Evolutionary conservation across 2,797 vertebrate genomes (phyloP), one percentile per base, ranked within the genome.

Genomic region (Astyanax mexicanus): DNA sequence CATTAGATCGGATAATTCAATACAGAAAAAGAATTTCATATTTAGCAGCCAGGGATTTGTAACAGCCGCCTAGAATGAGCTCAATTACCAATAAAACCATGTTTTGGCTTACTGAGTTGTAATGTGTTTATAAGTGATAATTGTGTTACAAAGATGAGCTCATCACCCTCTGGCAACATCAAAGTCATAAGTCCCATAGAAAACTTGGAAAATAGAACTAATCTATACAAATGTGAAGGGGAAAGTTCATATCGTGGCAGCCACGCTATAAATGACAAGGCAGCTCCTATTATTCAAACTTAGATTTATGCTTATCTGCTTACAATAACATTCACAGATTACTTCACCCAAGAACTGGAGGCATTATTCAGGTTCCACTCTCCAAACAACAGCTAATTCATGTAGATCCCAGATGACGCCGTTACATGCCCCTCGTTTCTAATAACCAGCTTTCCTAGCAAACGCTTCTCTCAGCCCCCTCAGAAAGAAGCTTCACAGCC

Each of bases 31-130:
- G 69, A 65, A 80, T 83, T 89, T 85, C 68, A 82, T 72, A 82
- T 87, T 88, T 84, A 85, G 77, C 81, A 75, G 83, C 74, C 81
- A 82, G 67, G 77, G 29, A 67, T 80, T 75, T 67, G 61, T 77
- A 67, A 79, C 32, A 67, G 67, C 21, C 51, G 37, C 83, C 80
- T 78, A 88, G 84, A 64, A 82, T 86, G 62, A 82, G 84, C 74
- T 87, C 87, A 80, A 85, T 89, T 86, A 83, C 82, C 49, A 81
- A 72, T 91, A 88, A 88, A 84, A 83, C 80, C 55, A 15, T 69
- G 64, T 21, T 54, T 80, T 82, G 86, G 85, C 88, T 89, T 83
- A 84, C 87, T 88, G 77, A 82, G 73, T 75, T 44, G 81, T 85
- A 90, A 90, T 72, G 27, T 38, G 73, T 83, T 78, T 72, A 52